These are phyloP conservation scores for Rhagoletis pomonella DNA, from an alignment of 1,140 invertebrate species.

Conservation along the genomic window DNA sequence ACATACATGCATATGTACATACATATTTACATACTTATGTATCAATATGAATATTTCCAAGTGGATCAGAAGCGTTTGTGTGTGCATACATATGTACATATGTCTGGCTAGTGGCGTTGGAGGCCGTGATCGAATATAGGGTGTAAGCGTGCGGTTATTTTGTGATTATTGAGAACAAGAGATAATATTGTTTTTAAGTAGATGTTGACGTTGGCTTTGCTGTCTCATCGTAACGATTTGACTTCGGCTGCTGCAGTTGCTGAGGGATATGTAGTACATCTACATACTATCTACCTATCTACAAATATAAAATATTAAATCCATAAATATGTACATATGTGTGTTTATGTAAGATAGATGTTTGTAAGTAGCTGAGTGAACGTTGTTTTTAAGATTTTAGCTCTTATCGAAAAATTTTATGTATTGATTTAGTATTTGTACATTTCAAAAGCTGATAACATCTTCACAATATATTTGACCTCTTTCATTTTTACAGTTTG, in stretches of 20 bases:
- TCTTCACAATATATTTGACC: conserved; percentile 72
- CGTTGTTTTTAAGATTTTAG: conserved; percentile 52
- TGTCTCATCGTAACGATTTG: conserved; percentile 43
- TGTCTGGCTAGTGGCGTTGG: conserved; percentile 18
- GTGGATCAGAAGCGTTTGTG: conserved; percentile 15
- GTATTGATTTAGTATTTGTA: conserved; percentile 74
- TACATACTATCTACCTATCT: background rate
- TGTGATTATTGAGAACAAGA: conserved; percentile 71
- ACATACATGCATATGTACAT: background rate
- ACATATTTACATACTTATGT: background rate
- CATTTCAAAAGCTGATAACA: conserved; percentile 68
- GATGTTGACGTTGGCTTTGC: conserved; percentile 67
- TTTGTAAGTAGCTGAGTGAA: background rate
- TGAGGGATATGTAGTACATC: background rate
- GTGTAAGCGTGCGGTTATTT: conserved; percentile 39
- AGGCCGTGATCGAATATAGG: conserved; percentile 30
- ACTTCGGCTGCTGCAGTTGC: conserved; percentile 52
- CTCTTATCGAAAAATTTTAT: conserved; percentile 65
- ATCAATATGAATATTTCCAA: background rate
- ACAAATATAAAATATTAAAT: conserved; percentile 35
- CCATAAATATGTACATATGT: background rate
- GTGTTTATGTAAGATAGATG: background rate
- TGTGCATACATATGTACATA: background rate
- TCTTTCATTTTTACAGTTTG: conserved; percentile 63
- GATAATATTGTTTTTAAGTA: conserved; percentile 75